Conservation (phyloP, 2,113 vertebrate species). For the Corvus moneduloides region DNA sequence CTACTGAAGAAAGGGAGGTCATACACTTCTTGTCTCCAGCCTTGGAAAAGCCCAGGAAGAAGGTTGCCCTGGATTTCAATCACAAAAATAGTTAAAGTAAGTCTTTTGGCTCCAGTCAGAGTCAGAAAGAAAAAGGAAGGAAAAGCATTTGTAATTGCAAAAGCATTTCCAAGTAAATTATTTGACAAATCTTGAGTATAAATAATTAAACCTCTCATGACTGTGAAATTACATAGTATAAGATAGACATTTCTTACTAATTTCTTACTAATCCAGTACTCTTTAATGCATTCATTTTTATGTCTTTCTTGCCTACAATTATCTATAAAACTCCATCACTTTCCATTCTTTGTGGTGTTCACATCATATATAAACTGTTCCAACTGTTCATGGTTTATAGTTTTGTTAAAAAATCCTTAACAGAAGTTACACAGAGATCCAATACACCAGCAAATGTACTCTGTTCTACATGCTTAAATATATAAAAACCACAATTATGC, state of each 20-base stretch:
- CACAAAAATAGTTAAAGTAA: not conserved
- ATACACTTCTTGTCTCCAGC: not conserved
- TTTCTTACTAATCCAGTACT: not conserved
- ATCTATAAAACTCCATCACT: not conserved
- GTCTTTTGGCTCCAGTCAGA: not conserved
- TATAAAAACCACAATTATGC: not conserved
- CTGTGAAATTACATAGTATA: not conserved
- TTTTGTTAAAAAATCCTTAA: not conserved
- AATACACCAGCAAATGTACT: not conserved
- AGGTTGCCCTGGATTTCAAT: not conserved
- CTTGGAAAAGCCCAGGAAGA: slow-evolving; percentile 25
- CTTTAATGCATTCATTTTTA: not conserved
- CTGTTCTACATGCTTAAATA: not conserved
- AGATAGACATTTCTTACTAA: not conserved
- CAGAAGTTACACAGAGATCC: not conserved
- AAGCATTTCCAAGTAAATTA: not conserved
- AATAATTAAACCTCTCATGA: not conserved
- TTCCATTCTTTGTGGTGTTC: not conserved
- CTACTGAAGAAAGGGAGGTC: not conserved
- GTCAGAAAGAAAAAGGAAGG: not conserved
- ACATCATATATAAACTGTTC: not conserved
- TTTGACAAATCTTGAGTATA: not conserved
- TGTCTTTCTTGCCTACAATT: not conserved
- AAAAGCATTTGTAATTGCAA: not conserved
- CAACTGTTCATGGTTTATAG: not conserved